Evolutionary conservation across 2,797 vertebrate species (phyloP).

Genomic region (Nothura maculosa): DNA sequence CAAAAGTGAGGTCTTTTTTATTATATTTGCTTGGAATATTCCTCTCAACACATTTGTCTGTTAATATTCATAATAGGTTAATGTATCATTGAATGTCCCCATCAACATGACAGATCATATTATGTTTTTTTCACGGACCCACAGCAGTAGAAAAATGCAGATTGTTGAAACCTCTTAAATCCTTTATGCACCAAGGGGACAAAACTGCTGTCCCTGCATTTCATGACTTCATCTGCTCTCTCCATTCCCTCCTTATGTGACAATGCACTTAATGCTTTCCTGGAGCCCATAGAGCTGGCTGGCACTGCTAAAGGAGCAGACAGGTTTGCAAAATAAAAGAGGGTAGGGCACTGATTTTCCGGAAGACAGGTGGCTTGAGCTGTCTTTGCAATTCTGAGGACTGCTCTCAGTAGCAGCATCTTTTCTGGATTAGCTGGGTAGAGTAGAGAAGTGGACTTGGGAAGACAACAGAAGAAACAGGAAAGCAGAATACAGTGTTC

Average conservation of each 20-base stretch:
- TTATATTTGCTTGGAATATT: background rate
- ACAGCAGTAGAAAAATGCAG: background rate
- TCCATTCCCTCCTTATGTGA: background rate
- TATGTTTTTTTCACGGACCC: background rate
- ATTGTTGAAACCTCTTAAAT: background rate
- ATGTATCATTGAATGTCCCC: background rate
- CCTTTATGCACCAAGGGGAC: background rate
- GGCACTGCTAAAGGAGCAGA: background rate
- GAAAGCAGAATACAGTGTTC: rapidly evolving
- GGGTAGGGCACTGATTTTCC: background rate
- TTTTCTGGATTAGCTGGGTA: background rate
- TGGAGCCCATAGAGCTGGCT: background rate
- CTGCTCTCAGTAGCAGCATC: rapidly evolving
- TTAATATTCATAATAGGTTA: background rate
- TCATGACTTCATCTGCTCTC: background rate
- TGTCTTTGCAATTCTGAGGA: background rate
- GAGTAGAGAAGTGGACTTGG: too few relatives aligned
- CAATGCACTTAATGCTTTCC: rapidly evolving
- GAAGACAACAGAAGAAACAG: background rate
- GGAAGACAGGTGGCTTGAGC: background rate
- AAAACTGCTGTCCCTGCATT: conserved; percentile 3
- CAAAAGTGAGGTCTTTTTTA: conserved; percentile 1
- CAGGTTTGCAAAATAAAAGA: background rate
- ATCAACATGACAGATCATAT: background rate
- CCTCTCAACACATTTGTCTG: background rate